Conservation (phyloP, 2,888 invertebrate genomes). For the Dendrolimus houi region DNA sequence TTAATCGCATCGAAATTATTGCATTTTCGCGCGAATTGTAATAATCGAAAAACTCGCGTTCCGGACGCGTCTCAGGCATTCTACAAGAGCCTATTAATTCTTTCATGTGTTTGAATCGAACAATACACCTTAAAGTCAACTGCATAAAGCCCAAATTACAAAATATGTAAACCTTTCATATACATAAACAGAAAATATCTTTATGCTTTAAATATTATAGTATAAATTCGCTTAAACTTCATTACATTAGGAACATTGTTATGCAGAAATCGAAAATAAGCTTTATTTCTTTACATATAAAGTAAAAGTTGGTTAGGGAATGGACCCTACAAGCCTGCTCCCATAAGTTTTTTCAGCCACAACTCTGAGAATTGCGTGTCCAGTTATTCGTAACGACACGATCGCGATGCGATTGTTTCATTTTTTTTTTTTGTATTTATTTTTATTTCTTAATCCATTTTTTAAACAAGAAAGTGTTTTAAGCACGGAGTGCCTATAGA, state of each 20-base stretch:
- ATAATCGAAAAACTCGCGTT: conserved; percentile 50
- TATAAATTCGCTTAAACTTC: background rate
- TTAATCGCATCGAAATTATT: conserved; percentile 13
- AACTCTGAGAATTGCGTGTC: conserved; percentile 38
- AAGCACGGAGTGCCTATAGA: too few relatives aligned
- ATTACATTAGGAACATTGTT: background rate
- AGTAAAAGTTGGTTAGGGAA: background rate
- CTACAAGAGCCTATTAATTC: conserved; percentile 48
- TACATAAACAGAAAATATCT: background rate
- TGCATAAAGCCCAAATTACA: background rate
- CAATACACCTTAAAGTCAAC: background rate
- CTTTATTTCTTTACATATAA: background rate
- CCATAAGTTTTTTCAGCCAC: conserved; percentile 37
- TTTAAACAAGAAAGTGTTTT: conserved; percentile 1
- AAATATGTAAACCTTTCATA: background rate
- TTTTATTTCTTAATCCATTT: conserved; percentile 12
- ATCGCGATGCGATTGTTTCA: conserved; percentile 22
- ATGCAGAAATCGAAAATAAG: background rate
- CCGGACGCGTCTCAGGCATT: conserved; percentile 40
- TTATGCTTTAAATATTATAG: background rate
- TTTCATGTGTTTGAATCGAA: background rate
- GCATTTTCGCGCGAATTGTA: conserved; percentile 43
- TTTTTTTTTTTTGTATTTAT: conserved; percentile 1
- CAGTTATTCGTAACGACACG: conserved; percentile 34
- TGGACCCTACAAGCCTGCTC: background rate